Conservation (phyloP, 2,113 vertebrate genomes). For the Lagenorhynchus albirostris region DNA sequence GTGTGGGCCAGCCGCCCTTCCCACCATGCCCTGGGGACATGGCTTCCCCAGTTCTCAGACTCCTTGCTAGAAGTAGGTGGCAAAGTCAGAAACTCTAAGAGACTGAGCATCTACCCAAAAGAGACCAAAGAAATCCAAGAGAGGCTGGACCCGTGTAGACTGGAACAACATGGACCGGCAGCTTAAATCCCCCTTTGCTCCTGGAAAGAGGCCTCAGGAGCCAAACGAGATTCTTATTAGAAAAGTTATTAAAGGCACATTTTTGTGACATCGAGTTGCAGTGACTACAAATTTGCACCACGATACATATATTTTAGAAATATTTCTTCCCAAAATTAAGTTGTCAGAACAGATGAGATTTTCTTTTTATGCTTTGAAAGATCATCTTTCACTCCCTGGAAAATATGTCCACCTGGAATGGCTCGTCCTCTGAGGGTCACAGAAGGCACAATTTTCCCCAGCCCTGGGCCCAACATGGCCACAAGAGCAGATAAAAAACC, state of each 20-base stretch:
- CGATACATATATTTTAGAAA: not conserved
- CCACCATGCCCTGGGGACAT: not conserved
- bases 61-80: not conserved
- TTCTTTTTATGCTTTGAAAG: not conserved
- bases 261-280: not conserved
- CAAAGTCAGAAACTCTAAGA: not conserved
- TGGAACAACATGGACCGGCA: no score
- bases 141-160: not conserved
- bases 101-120: not conserved
- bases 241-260: not conserved
- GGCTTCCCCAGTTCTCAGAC: not conserved
- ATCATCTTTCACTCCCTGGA: not conserved
- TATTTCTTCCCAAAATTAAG: not conserved
- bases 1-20: not conserved
- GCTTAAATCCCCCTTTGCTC: not conserved
- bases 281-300: not conserved
- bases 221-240: not conserved
- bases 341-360: not conserved
- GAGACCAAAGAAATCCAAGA: not conserved
- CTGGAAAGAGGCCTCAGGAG: not conserved
- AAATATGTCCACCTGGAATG: not conserved
- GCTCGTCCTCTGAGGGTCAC: not conserved
- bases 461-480: not conserved
- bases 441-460: not conserved
- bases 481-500: not conserved